These are phyloP conservation scores for Coelopa pilipes DNA, from an alignment of 2,888 invertebrate genomes.

Conservation along the genomic window DNA sequence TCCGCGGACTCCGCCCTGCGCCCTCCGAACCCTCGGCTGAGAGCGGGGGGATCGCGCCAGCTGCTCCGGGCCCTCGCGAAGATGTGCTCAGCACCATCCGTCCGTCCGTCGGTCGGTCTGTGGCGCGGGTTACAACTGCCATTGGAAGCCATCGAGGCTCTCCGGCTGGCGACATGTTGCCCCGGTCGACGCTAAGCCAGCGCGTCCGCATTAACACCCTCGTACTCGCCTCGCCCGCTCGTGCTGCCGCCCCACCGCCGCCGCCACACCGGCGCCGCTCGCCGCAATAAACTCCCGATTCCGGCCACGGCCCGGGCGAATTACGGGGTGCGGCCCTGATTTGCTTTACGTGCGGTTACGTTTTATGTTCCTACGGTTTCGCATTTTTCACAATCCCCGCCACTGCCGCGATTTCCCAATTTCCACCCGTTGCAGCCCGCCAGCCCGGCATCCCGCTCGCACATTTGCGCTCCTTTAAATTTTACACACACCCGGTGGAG, in stretches of 20 bases:
- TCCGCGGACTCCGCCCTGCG: not conserved
- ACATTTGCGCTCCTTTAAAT: slow-evolving; percentile 24
- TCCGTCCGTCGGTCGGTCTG: not conserved
- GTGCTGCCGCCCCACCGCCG: not conserved
- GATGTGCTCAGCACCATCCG: not conserved
- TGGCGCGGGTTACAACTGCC: not conserved
- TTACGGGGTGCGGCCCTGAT: slow-evolving; percentile 43
- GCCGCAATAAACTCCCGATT: slow-evolving; percentile 26
- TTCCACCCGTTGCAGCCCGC: no score
- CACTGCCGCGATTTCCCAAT: no score
- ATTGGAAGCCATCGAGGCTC: not conserved
- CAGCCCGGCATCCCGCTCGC: no score
- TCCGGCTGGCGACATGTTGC: slow-evolving; percentile 22
- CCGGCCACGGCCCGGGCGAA: slow-evolving; percentile 32
- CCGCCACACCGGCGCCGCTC: not conserved
- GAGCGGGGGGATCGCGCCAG: not conserved
- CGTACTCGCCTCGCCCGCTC: no score
- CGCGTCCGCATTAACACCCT: slow-evolving; percentile 26
- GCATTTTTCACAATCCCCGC: no score
- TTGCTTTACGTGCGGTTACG: slow-evolving; percentile 49
- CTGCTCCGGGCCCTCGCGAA: not conserved
- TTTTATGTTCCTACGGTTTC: slow-evolving; percentile 42
- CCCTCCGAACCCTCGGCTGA: not conserved
- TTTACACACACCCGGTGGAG: slow-evolving; percentile 31
- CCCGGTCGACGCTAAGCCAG: not conserved